Base-by-base conservation (phyloP, 2,888 invertebrate species). In the Phortica okadai region DNA sequence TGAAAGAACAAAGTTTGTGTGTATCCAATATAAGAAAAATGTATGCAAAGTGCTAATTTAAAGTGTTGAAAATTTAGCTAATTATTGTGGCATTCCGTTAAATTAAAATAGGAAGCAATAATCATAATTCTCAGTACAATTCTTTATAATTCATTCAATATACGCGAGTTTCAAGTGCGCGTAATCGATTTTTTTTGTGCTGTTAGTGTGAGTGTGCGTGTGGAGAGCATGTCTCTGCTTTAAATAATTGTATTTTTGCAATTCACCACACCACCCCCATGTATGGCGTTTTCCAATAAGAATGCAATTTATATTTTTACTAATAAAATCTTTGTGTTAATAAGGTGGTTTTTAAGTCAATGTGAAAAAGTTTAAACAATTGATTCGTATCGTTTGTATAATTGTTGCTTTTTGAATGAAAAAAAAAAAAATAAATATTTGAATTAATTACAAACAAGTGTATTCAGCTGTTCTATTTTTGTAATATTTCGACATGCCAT, bases 101-200 rank as follows among this genome's bases (percentile, higher is more conserved):
- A 21, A 21, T 21, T 21, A 59, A 59, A 59, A 59, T 6, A 6
- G 8, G 8, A 6, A 2, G 1, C 25, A 59, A 6, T 3, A 59
- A 45, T 6, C 10, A 10, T 45, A 59, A 59, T n/a, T 59, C 16
- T 59, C 16, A 16, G 16, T 11, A 59, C 16, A 16, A 16, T 59
- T 59, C 45, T 45, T 10, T 45, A 10, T 8, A 45, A 45, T 45
- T 45, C 7, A 45, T 45, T 45, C 45, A 10, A 45, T 10, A 45
- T 45, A 6, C 45, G 10, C 45, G 45, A 45, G 11, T 67, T 70
- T 70, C 70, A 70, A 70, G 70, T 70, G 70, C 70, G 70, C 54
- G 70, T 16, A 70, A 70, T 70, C 70, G 70, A 70, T 70, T 70
- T 70, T 70, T 70, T 66, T 41, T 41, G 21, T 69, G n/a, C 50